Base-by-base conservation (phyloP, 2,888 invertebrate genomes). In the Dryobota labecula region DNA sequence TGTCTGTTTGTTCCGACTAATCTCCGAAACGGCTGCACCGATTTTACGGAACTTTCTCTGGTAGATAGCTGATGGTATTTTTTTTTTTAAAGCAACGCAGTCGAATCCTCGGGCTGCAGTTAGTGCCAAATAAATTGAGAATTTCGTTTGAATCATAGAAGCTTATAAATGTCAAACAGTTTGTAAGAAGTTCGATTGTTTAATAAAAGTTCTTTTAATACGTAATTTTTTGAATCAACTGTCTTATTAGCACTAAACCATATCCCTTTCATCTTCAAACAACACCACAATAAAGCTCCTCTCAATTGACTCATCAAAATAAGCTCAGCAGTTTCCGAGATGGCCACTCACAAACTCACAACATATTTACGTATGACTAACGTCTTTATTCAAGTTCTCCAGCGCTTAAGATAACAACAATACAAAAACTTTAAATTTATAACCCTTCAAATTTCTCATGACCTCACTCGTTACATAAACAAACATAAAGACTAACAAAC, bases 401-500 rank as follows among this genome's bases (percentile, higher is more conserved):
- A 68, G 41, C 76, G 73, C 74, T 72, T 82, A 76, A 78, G 73
- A 80, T 70, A 86, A 84, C 86, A 85, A 70, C 65, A 80, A 71
- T 64, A 78, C 82, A 81, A 80, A 78, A 82, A 78, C 73, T 75
- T 73, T 82, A 79, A 87, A 90, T 90, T 90, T 89, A 90, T 90
- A 90, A 90, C 91, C 92, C 92, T 89, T 84, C 82, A 87, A 85
- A 74, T 82, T 86, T 89, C 91, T 86, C 91, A 89, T 87, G 90
- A 87, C 87, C 88, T 84, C 76, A 82, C 84, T 85, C n/a, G 41
- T 63, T 30, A 63, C 15, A 73, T 87, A 87, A 86, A 90, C 86
- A 92, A 91, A 91, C 88, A 92, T 84, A 88, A 89, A 89, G 78
- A 86, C 86, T 90, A 91, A 92, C 90, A 93, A 90, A 89, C 90